Conservation (phyloP, 2,888 invertebrate genomes). For the Synergus japonicus region DNA sequence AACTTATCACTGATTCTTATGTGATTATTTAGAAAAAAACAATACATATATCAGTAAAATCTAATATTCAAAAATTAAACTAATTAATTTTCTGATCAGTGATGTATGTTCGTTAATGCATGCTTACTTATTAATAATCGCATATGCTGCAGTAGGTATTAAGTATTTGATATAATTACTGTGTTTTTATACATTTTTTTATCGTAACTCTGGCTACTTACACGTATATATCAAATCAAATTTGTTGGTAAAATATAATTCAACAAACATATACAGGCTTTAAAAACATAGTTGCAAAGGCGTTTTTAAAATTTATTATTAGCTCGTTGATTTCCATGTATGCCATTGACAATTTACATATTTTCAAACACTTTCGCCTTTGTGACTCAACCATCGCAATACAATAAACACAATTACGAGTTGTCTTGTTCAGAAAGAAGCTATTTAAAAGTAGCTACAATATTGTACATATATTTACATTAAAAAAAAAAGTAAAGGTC, state of each 20-base stretch:
- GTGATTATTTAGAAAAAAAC: neutral
- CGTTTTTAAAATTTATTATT: neutral
- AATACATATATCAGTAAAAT: neutral
- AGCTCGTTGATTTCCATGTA: neutral
- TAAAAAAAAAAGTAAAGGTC: neutral
- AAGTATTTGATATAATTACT: conserved; percentile 15
- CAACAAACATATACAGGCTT: conserved; percentile 76
- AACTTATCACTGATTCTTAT: neutral
- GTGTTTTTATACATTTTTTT: neutral
- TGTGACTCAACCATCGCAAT: neutral
- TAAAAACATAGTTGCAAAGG: conserved; percentile 41
- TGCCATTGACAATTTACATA: neutral
- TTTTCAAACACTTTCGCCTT: neutral
- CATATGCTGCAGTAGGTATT: conserved; percentile 3
- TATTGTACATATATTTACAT: neutral
- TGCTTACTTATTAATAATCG: neutral
- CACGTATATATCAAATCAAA: conserved; percentile 11
- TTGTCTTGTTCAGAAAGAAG: neutral
- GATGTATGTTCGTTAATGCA: conserved; percentile 16
- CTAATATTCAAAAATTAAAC: neutral
- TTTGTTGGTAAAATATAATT: conserved; percentile 16
- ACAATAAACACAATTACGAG: neutral
- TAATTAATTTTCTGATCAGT: neutral
- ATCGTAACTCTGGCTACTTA: neutral
- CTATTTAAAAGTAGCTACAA: conserved; percentile 9